Evolutionary conservation across 2,888 invertebrate species (phyloP), one percentile per base, ranked within the genome.

Genomic region (Dryobota labecula): DNA sequence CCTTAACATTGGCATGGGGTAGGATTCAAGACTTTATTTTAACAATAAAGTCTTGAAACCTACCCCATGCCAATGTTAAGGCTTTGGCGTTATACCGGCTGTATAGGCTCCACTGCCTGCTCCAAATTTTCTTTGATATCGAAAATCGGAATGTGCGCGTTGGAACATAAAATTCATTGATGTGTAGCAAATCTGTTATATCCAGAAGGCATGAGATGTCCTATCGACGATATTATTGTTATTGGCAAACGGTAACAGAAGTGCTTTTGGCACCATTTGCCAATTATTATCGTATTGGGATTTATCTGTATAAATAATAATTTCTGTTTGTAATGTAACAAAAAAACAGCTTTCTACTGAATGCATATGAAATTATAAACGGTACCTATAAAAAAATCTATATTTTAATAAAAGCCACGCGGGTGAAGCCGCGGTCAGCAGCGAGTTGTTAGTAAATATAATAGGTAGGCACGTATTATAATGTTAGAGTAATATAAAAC

Each of bases 1-100:
- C 53, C n/a, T 78, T 56, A n/a, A 45, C 61, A 63, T 54, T 56
- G 69, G 69, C 67, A 65, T 56, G 45, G 74, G 57, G 70, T 51
- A 83, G 77, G 81, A 69, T 82, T 84, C 77, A 63, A 69, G 70
- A 61, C 64, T 77, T 84, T 81, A 84, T 73, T 84, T n/a, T n/a
- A n/a, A n/a, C n/a, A n/a, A n/a, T n/a, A n/a, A n/a, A n/a, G n/a
- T n/a, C n/a, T n/a, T n/a, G n/a, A n/a, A n/a, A n/a, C n/a, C n/a
- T n/a, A n/a, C n/a, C n/a, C n/a, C n/a, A n/a, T n/a, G n/a, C n/a
- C n/a, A n/a, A n/a, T n/a, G 64, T 73, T 58, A 68, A 81, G 69
- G 78, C 69, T 82, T 84, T 84, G 62, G 62, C 81, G 33, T 70
- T 80, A 74, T 67, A 53, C 62, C 61, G 45, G 27, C 41, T 71